Base-by-base conservation (phyloP, 2,797 vertebrate genomes). In the Anas capensis region DNA sequence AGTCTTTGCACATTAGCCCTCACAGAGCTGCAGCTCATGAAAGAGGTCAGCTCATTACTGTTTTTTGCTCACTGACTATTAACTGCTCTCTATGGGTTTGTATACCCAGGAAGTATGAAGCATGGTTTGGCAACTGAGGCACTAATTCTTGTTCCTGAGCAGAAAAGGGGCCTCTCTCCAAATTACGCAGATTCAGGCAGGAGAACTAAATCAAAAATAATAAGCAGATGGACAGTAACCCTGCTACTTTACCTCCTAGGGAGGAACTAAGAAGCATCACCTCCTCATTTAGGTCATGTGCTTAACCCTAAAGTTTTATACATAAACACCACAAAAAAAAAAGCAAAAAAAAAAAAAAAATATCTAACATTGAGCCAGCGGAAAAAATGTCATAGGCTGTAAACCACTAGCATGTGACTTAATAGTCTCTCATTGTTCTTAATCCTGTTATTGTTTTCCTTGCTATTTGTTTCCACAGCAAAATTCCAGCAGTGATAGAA, bases 391-490 rank as follows among this genome's bases (percentile, higher is more conserved):
- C 78, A 95, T 60, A 82, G 48, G 17, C 83, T 94, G 48, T 84
- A 87, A 96, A 93, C 73, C 82, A 71, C 65, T 84, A 68, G 66
- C 44, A 89, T 94, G 86, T 92, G 78, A 87, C 7, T 91, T 94
- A 88, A 86, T 66, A 86, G 75, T 57, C 88, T 89, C 64, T 80
- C 90, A 93, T 94, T 97, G 94, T 96, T 87, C 88, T 86, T 90
- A 97, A 94, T 95, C 90, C 90, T 93, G 78, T 93, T 95, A 94
- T 88, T 96, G 92, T 96, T 95, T 96, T 72, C 60, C 90, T 93
- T 92, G 73, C 78, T 95, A 71, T 93, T 95, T 97, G 83, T 96
- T 96, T 95, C 92, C 88, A 89, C 92, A 92, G 94, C 56, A 92
- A 80, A 95, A 95, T 95, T 92, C 86, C 95, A 94, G 33, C 80